Evolutionary conservation across 2,888 invertebrate species (phyloP).

Genomic region (Pteria penguin): DNA sequence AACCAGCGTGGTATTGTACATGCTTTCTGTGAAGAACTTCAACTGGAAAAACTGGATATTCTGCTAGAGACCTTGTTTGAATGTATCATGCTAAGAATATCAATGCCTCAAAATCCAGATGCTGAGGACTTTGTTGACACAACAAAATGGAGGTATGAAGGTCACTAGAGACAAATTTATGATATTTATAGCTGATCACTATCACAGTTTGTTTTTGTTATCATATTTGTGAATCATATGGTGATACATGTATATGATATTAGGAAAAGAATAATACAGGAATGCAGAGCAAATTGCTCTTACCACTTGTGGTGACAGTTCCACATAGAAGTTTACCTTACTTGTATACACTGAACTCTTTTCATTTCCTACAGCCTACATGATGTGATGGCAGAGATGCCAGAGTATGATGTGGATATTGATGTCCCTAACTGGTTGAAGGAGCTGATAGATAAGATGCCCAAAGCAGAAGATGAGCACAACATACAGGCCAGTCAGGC

Average conservation of each 20-base stretch:
- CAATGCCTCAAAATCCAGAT: constrained; percentile 38
- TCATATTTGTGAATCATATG: too few relatives aligned
- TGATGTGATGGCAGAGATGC: constrained; percentile 7
- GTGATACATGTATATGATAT: too few relatives aligned
- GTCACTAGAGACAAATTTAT: too few relatives aligned
- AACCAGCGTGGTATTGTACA: constrained; percentile 18
- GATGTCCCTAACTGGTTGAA: constrained; percentile 15
- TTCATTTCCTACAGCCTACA: constrained; percentile 1
- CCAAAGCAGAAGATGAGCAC: background rate
- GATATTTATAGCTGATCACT: too few relatives aligned
- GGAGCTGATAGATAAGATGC: constrained; percentile 10
- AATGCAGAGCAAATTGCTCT: too few relatives aligned
- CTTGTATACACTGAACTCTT: background rate
- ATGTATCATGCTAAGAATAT: constrained; percentile 44
- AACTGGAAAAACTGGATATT: constrained; percentile 29
- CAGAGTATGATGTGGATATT: constrained; percentile 16
- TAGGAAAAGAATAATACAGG: too few relatives aligned
- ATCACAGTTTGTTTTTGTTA: too few relatives aligned
- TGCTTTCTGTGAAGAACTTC: constrained; percentile 20
- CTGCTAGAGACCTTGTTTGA: constrained; percentile 43
- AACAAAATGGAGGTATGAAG: constrained; percentile 27
- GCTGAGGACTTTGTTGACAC: constrained; percentile 36
- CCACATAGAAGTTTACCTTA: too few relatives aligned
- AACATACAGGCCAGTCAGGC: constrained; percentile 5
- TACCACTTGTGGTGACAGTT: too few relatives aligned